Evolutionary conservation across 1,140 invertebrate species (phyloP).

Genomic region (Drosophila equinoxialis): DNA sequence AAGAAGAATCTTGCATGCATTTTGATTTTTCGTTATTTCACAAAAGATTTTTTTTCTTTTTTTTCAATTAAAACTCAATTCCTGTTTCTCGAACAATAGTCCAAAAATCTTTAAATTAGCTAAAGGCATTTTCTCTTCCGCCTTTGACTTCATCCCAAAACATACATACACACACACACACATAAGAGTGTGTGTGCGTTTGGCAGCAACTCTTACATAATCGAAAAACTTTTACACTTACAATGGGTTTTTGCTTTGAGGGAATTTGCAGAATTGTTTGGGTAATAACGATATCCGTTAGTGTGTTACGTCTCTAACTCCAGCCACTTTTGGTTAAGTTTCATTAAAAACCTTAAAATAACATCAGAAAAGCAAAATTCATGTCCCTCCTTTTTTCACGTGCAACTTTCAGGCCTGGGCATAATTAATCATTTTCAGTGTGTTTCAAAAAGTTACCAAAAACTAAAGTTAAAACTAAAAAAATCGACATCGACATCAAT

Average conservation of each 20-base stretch:
- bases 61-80: slow-evolving; percentile 80
- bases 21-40: slow-evolving; percentile 37
- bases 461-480: slow-evolving; percentile 28
- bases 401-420: slow-evolving; percentile 51
- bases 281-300: slow-evolving; percentile 63
- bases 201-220: slow-evolving; percentile 61
- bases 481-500: slow-evolving; percentile 69
- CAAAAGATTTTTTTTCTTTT: slow-evolving; percentile 41
- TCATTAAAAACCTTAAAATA: slow-evolving; percentile 42
- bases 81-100: slow-evolving; percentile 50
- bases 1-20: slow-evolving; percentile 30
- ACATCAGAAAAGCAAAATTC: slow-evolving; percentile 61
- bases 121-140: slow-evolving; percentile 41
- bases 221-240: slow-evolving; percentile 72
- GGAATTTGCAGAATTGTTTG: slow-evolving; percentile 55
- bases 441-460: slow-evolving; percentile 36
- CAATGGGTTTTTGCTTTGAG: slow-evolving; percentile 45
- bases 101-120: slow-evolving; percentile 71
- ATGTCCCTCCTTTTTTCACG: slow-evolving; percentile 54
- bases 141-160: background rate
- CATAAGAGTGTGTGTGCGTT: slow-evolving; percentile 8
- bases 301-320: background rate
- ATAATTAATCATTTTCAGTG: slow-evolving; percentile 74
- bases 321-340: slow-evolving; percentile 7
- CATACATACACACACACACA: slow-evolving; percentile 16